Conservation (phyloP, 1,140 invertebrate species). For the Sycophila sp. region DNA sequence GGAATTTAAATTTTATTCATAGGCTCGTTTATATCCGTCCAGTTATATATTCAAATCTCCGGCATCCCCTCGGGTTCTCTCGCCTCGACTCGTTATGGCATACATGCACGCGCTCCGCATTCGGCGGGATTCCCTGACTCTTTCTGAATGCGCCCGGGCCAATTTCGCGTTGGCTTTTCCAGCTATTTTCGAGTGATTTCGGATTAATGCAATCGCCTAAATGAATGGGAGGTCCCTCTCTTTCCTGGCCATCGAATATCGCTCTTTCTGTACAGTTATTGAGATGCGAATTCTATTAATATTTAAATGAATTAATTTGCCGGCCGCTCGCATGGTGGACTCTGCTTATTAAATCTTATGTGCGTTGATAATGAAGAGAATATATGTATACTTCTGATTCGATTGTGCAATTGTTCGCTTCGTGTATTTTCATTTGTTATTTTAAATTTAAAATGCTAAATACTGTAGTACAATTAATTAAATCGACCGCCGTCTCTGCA, state of each 20-base stretch:
- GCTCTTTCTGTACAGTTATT: neutral
- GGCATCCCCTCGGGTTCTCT: slow-evolving; percentile 36
- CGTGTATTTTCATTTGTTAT: too few species aligned
- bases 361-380: too few species aligned
- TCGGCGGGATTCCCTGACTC: neutral
- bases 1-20: slow-evolving; percentile 55
- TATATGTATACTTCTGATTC: too few species aligned
- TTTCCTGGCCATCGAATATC: neutral
- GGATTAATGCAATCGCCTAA: neutral
- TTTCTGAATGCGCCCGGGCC: slow-evolving; percentile 6
- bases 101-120: neutral
- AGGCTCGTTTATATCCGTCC: slow-evolving; percentile 48
- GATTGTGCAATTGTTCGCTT: too few species aligned
- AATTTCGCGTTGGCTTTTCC: neutral
- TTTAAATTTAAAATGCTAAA: too few species aligned
- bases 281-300: slow-evolving; percentile 4
- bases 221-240: neutral
- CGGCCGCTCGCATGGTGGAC: too few species aligned
- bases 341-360: too few species aligned
- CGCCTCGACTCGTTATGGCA: slow-evolving; percentile 23
- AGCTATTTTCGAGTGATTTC: slow-evolving; percentile 16
- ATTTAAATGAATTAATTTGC: slow-evolving; percentile 15
- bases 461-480: too few species aligned
- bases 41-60: slow-evolving; percentile 52
- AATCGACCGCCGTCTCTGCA: too few species aligned